Conservation (phyloP, 2,888 invertebrate genomes). For the Hylaea fasciaria region DNA sequence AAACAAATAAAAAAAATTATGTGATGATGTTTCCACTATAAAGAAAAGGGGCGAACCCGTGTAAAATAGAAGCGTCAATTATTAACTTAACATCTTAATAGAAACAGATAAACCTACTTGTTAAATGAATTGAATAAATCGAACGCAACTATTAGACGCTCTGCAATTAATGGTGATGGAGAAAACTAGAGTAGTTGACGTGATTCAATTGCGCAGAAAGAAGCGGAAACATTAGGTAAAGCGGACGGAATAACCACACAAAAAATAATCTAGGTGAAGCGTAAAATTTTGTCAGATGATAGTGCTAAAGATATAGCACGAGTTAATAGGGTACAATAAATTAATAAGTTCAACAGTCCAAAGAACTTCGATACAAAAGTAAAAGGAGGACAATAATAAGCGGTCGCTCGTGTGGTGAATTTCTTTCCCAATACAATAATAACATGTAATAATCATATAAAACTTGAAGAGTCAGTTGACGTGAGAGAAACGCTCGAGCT, state of each 20-base stretch:
- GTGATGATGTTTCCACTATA: background rate
- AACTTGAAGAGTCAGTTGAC: constrained; percentile 5
- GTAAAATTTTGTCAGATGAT: constrained; percentile 3
- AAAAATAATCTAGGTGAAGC: constrained; percentile 11
- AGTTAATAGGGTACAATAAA: constrained; percentile 1
- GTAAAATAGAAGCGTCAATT: background rate
- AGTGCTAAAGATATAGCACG: constrained; percentile 1
- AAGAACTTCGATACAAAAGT: constrained; percentile 42
- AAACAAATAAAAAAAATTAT: too few species aligned
- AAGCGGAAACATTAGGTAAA: constrained; percentile 48
- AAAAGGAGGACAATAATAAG: constrained; percentile 48
- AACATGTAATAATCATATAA: constrained; percentile 1
- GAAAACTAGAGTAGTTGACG: constrained; percentile 29
- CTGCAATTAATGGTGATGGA: constrained; percentile 23
- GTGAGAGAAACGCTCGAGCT: background rate
- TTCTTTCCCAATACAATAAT: constrained; percentile 21
- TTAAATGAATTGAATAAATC: constrained; percentile 30
- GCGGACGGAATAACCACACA: constrained; percentile 4
- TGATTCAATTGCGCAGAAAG: constrained; percentile 35
- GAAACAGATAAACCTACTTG: constrained; percentile 30
- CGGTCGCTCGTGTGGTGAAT: constrained; percentile 19
- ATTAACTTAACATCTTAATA: background rate
- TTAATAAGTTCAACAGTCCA: constrained; percentile 31
- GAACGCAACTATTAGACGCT: constrained; percentile 21
- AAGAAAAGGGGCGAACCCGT: too few species aligned